phyloP scores from a whole-genome alignment of 2,113 vertebrate genomes.

The Ia io region DNA sequence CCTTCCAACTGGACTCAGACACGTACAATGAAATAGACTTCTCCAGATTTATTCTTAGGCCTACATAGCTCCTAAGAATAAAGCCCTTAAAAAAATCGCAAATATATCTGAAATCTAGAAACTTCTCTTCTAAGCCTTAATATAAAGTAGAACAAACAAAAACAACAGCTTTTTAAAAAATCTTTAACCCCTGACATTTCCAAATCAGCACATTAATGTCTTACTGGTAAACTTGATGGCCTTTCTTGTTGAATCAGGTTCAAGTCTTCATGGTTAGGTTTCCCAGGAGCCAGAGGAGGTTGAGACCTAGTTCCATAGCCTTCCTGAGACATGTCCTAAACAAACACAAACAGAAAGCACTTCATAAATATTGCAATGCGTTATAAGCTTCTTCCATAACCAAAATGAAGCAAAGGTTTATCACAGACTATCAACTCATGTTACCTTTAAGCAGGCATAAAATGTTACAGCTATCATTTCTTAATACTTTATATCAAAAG shows the following conservation, averaged over 20 bases:
- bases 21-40: neutral
- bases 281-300: constrained; percentile 89
- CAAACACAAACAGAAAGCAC: constrained; percentile 63
- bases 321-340: constrained; percentile 94
- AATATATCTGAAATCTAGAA: neutral
- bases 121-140: neutral
- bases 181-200: constrained; percentile 24
- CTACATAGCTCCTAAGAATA: neutral
- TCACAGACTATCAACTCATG: neutral
- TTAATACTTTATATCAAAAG: neutral
- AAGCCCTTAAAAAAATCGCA: neutral
- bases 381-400: neutral
- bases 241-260: constrained; percentile 93
- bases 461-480: neutral
- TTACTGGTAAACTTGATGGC: constrained; percentile 97
- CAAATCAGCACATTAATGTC: constrained; percentile 75
- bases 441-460: neutral
- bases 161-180: neutral
- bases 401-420: neutral
- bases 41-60: neutral
- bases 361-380: neutral
- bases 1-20: neutral
- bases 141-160: constrained; percentile 28
- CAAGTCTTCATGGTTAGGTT: constrained; percentile 93
- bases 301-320: constrained; percentile 90